Percentiles rank a stretch among this genome's conserved stretches.
These are phyloP conservation scores for Acrobeloides nanus DNA, from an alignment of 2,888 invertebrate genomes.

Conservation along the genomic window DNA sequence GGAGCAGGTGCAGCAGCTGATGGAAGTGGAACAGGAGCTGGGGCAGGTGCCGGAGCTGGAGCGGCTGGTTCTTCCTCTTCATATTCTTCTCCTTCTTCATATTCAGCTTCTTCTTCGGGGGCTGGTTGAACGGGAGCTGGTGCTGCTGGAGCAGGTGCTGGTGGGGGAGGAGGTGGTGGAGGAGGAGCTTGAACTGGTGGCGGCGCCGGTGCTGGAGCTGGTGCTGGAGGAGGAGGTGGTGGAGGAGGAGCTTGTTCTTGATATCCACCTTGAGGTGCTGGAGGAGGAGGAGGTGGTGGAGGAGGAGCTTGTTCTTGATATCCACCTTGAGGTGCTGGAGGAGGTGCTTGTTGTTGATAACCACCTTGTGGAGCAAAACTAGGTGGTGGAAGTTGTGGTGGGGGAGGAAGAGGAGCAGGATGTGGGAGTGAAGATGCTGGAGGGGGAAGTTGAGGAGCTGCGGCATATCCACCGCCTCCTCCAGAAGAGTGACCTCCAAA, in stretches of 20 bases:
- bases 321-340: conserved; percentile 4
- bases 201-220: conserved; percentile 15
- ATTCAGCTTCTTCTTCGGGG: conserved; percentile 1
- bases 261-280: conserved; percentile 1
- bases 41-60: conserved; percentile 14
- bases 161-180: conserved; percentile 23
- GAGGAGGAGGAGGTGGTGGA: conserved; percentile 5
- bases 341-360: conserved; percentile 3
- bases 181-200: conserved; percentile 8
- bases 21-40: conserved; percentile 10
- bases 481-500: too few relatives aligned
- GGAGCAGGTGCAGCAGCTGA: conserved; percentile 13
- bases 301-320: conserved; percentile 5
- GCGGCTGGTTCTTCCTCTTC: conserved; percentile 11
- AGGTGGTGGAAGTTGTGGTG: background rate
- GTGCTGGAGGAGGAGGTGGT: conserved; percentile 16
- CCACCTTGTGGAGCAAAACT: background rate
- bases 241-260: conserved; percentile 14
- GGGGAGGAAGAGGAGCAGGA: too few relatives aligned
- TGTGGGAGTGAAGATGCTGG: too few relatives aligned
- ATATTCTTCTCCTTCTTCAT: background rate
- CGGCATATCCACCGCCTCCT: too few relatives aligned
- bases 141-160: conserved; percentile 12
- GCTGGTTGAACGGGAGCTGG: conserved; percentile 3
- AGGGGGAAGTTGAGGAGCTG: too few relatives aligned